Evolutionary conservation across 1,140 invertebrate genomes (phyloP), one percentile per base, ranked within the genome.

Genomic region (Vanessa tameamea): DNA sequence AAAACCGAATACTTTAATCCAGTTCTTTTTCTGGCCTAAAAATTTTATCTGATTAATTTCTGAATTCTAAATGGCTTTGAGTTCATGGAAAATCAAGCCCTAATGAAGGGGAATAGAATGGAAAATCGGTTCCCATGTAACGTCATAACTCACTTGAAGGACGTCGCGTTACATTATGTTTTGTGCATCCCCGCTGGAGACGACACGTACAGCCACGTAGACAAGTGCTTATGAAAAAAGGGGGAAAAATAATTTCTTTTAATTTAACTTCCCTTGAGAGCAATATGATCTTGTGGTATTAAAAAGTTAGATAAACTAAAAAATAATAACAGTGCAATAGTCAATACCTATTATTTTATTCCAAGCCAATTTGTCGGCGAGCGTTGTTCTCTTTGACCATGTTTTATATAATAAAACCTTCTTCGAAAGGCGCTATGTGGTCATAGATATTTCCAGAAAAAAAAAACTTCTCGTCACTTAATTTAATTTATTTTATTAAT

Each of bases 101-200:
- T 75, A 70, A 20, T 12, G 2, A 7, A n/a, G 15, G 55, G n/a
- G 2, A 1, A 61, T 70, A 75, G 61, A 23, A 63, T 75, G 13
- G 1, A 51, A 23, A 50, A 13, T 47, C 4, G 13, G 4, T 43
- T 8, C 64, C 2, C 43, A n/a, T 23, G 31, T 47, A 14, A 15
- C 26, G 51, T 26, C 50, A 78, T 78, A 76, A 78, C 50, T 78
- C 77, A 79, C 67, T 71, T 64, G 71, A 64, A 68, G 64, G 71
- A 73, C 69, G 74, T 57, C 73, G 68, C 68, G 68, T 59, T 72
- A 57, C 72, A 74, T 79, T 76, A 78, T 76, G 71, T 80, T 78
- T 76, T 73, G 73, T 73, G 75, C 79, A 76, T 76, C 72, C 65
- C 72, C 69, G 69, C 69, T 76, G 64, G 66, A 73, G 71, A 66